These are phyloP conservation scores for Atta texana DNA, from an alignment of 1,140 invertebrate genomes.

Conservation along the genomic window DNA sequence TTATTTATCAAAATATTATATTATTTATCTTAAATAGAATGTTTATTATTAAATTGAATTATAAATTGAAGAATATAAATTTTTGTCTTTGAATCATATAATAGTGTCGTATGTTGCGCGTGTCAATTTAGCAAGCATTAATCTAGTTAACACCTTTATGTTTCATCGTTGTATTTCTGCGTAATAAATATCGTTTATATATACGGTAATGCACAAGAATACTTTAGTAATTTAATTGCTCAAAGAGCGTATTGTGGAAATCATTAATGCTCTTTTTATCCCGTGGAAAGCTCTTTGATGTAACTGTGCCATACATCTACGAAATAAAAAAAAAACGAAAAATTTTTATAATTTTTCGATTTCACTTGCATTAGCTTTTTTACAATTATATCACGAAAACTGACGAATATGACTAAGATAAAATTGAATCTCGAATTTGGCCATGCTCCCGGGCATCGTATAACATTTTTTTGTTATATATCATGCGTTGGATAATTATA, in stretches of 20 bases:
- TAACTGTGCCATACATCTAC: background rate
- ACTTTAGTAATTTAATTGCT: slow-evolving; percentile 55
- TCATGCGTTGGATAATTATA: background rate
- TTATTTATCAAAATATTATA: background rate
- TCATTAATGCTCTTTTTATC: slow-evolving; percentile 66
- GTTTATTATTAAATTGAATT: background rate
- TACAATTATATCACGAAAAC: background rate
- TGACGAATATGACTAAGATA: background rate
- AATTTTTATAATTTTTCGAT: slow-evolving; percentile 2
- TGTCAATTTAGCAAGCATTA: background rate
- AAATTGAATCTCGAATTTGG: slow-evolving; percentile 10
- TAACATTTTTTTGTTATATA: background rate
- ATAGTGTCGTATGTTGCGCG: background rate
- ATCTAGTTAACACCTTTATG: background rate
- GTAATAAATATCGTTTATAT: background rate
- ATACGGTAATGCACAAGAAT: slow-evolving; percentile 2
- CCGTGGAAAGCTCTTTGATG: slow-evolving; percentile 55
- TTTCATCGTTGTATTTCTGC: background rate
- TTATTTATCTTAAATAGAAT: background rate
- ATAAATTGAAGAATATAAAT: no score
- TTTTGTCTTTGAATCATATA: background rate
- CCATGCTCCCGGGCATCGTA: background rate
- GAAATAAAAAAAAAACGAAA: background rate
- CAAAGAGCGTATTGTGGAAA: slow-evolving; percentile 54
- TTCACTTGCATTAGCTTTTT: background rate